Base-by-base conservation (phyloP, 2,113 vertebrate species). In the Choloepus hoffmanni region DNA sequence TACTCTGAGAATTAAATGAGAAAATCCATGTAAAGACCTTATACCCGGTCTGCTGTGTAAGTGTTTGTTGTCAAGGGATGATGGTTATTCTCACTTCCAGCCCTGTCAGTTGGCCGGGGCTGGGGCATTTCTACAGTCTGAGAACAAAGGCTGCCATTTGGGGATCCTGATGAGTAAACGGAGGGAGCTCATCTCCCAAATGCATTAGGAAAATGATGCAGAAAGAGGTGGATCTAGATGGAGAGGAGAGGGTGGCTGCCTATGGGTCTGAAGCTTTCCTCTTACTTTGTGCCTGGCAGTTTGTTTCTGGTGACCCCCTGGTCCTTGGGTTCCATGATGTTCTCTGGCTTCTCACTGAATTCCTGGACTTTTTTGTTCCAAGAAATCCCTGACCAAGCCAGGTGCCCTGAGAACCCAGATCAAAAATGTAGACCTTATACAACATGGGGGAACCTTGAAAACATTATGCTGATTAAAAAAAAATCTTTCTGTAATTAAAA, bases 201-300 rank as follows among this genome's bases (percentile, higher is more conserved):
- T 1, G 3, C 43, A 23, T 23, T 36, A 78, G 68, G 24, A 21
- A 73, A 83, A 36, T 7, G 21, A 21, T 30, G 15, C 10, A 6
- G 48, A 82, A 70, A 58, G 68, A 45, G 30, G 43, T 2, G 33
- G 60, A 3, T 1, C 2, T 1, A 36, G 26, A 9, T 15, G 26
- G 11, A 79, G 7, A 55, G 60, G 21, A 14, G 15, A 28, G 16
- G 0, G 2, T 0, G 0, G 26, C 65, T 21, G 0, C 53, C 19
- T 43, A 26, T 26, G n/a, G 0, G 13, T 50, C 67, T 65, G 23
- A 28, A 12, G 23, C 19, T 36, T 68, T n/a, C 33, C 23, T 68
- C 45, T 26, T 15, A 48, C 18, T 36, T 14, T 18, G 33, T 28
- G 9, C 30, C 72, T 28, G 30, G 15, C 5, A 3, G 19, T n/a